Evolutionary conservation across 2,113 vertebrate species (phyloP), one percentile per base, ranked within the genome.

Genomic region (Rana temporaria): DNA sequence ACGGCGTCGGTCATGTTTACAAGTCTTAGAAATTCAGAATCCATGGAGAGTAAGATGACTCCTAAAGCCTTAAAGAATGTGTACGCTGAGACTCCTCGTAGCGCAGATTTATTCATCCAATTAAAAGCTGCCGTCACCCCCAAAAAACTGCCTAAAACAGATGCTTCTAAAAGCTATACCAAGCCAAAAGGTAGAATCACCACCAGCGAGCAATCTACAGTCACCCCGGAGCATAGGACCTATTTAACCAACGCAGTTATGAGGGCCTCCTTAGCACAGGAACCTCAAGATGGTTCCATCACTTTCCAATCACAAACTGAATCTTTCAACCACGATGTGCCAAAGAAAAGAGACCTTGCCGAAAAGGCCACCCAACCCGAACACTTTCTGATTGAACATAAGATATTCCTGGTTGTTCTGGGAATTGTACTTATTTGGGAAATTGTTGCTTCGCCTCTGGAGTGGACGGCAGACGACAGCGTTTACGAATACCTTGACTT

Each of bases 401-500:
- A 92, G 84, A 88, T 95, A 69, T 95, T 98, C 84, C 86, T 95
- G 71, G 78, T 96, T 81, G 84, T 91, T 0, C 86, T 98, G 74
- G 87, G 91, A 8, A 73, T 79, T 0, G 17, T 95, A 3, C 84
- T 90, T 0, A 22, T 94, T 62, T 98, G 95, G 96, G 95, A 95
- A 84, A 82, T 88, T 16, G 34, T 88, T 32, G 82, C 91, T 0
- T 86, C 93, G 0, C 95, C 94, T 6, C 71, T 96, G 3, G 92
- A 93, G 8, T 90, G 93, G 93, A 90, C 89, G 0, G 92, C 91
- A 0, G 94, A 96, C 0, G 96, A 98, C 42, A 94, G 92, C 3
- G 87, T 97, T 15, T 96, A 94, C 0, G 96, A 98, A 38, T 97
- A 96, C 56, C 89, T 98, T 0, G 96, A 98, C 86, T 95, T 93